A percentile compares a stretch with the other conserved stretches of the same genome.
These are phyloP conservation scores for Paralvinella palmiformis DNA, from an alignment of 1,140 invertebrate genomes.

Conservation along the genomic window DNA sequence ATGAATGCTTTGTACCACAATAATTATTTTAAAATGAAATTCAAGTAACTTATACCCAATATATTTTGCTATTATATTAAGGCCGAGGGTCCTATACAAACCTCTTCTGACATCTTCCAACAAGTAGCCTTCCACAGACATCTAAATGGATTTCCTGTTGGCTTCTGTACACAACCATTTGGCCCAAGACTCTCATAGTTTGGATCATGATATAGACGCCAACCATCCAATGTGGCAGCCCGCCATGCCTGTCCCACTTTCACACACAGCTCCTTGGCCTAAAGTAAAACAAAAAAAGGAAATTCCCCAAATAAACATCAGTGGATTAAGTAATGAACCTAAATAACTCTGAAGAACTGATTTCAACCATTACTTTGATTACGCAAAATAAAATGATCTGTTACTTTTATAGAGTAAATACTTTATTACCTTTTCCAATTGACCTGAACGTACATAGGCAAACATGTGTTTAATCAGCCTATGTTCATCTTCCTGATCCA, in stretches of 20 bases:
- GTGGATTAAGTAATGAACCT: neutral
- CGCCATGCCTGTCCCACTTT: conserved; percentile 83
- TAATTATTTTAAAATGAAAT: too few species aligned
- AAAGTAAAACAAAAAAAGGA: neutral
- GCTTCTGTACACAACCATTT: conserved; percentile 36
- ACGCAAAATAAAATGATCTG: neutral
- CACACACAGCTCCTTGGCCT: conserved; percentile 73
- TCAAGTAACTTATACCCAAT: neutral
- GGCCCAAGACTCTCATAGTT: conserved; percentile 59
- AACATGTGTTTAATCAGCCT: conserved; percentile 67
- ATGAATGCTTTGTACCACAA: too few species aligned
- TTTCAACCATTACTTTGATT: neutral
- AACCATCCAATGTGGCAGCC: conserved; percentile 82
- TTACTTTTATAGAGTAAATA: conserved; percentile 16
- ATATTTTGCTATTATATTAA: neutral
- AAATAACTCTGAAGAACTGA: neutral
- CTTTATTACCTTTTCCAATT: conserved; percentile 60
- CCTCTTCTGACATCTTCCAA: conserved; percentile 64
- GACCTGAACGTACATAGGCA: conserved; percentile 74
- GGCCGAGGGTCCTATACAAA: conserved; percentile 21
- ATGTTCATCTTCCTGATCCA: conserved; percentile 81
- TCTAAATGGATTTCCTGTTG: conserved; percentile 77
- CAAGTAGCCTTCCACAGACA: conserved; percentile 87
- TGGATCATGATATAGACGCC: conserved; percentile 76
- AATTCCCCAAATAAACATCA: neutral